Percentiles rank a stretch among this genome's conserved stretches.
Conservation (phyloP, 2,888 invertebrate genomes). For the Polymixis flavicincta region DNA sequence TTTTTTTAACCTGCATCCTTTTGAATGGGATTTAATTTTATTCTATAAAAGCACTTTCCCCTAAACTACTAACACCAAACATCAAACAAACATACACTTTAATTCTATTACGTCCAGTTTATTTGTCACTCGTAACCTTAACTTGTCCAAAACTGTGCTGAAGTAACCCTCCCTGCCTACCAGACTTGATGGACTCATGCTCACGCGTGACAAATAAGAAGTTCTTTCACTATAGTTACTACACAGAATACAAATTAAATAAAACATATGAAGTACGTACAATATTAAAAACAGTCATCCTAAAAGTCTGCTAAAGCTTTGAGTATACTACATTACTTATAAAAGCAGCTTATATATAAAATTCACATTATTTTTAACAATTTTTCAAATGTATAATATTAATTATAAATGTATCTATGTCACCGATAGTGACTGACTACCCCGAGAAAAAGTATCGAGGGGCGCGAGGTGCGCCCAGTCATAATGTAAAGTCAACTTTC, state of each 20-base stretch:
- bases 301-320: constrained; percentile 85
- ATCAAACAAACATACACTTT: constrained; percentile 83
- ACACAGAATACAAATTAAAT: constrained; percentile 74
- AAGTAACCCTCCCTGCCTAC: not conserved
- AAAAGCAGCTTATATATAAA: constrained; percentile 76
- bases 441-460: constrained; percentile 84
- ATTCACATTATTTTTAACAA: constrained; percentile 63
- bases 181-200: not conserved
- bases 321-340: constrained; percentile 79
- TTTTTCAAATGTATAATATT: constrained; percentile 55
- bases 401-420: constrained; percentile 52
- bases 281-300: constrained; percentile 75
- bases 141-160: not conserved
- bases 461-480: constrained; percentile 62
- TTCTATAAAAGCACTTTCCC: constrained; percentile 88
- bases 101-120: constrained; percentile 29
- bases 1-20: constrained; percentile 68
- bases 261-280: constrained; percentile 69
- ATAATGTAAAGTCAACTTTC: constrained; percentile 68
- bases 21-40: constrained; percentile 70
- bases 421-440: constrained; percentile 54
- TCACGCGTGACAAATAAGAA: constrained; percentile 41
- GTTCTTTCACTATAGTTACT: constrained; percentile 64
- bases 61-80: constrained; percentile 88
- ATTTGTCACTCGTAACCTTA: constrained; percentile 33